Conservation (phyloP, 2,888 invertebrate genomes). For the Biston betularia region DNA sequence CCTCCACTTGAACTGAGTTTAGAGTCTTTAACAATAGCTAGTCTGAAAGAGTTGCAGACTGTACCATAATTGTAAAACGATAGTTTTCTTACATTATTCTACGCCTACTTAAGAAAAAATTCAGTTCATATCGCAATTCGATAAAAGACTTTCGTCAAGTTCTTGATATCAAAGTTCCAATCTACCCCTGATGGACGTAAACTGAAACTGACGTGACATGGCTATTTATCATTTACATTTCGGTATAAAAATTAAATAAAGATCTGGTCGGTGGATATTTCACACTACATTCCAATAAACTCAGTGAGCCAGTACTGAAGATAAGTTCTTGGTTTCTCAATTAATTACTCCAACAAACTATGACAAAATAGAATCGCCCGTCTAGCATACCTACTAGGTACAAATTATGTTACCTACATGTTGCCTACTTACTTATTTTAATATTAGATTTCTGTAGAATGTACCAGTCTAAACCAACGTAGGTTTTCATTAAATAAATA, state of each 20-base stretch:
- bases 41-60: slow-evolving; percentile 24
- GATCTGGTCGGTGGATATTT: no score
- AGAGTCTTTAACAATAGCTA: slow-evolving; percentile 43
- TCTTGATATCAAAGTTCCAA: no score
- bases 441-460: neutral
- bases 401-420: neutral
- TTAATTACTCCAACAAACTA: no score
- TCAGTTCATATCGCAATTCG: neutral
- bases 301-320: no score
- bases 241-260: no score
- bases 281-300: no score
- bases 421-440: neutral
- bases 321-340: no score
- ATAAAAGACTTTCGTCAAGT: no score
- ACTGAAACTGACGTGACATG: no score
- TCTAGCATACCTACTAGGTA: neutral
- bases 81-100: neutral
- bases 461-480: neutral
- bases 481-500: slow-evolving; percentile 24
- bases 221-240: no score
- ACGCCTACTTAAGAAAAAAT: neutral
- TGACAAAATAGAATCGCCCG: no score
- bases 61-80: neutral
- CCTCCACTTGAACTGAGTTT: slow-evolving; percentile 50
- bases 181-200: no score